Evolutionary conservation across 2,113 vertebrate species (phyloP).

Genomic region (Laticauda colubrina): DNA sequence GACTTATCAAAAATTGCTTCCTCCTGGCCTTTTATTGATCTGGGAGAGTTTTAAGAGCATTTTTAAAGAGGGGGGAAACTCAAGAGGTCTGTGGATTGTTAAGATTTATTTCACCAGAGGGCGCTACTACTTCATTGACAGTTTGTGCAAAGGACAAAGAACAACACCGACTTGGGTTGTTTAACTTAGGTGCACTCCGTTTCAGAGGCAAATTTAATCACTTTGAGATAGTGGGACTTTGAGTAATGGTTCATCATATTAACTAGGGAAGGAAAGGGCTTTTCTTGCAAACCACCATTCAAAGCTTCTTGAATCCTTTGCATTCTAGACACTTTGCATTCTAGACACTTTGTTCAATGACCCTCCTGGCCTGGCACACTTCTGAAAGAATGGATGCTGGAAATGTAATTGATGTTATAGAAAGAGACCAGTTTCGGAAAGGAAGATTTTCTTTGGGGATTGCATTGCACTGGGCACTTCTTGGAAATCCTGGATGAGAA

Average conservation of each 20-base stretch:
- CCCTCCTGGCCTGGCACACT: constrained; percentile 51
- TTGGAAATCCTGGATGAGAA: constrained; percentile 19
- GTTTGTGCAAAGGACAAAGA: constrained; percentile 68
- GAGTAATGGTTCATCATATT: not conserved
- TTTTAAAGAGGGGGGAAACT: constrained; percentile 3
- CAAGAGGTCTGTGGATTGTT: constrained; percentile 22
- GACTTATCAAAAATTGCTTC: not conserved
- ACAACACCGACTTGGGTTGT: constrained; percentile 48
- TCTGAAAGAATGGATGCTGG: constrained; percentile 43
- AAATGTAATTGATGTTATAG: not conserved
- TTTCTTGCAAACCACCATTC: constrained; percentile 5
- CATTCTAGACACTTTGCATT: not conserved
- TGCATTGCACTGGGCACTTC: constrained; percentile 53
- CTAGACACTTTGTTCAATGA: not conserved
- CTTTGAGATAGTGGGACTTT: constrained; percentile 23
- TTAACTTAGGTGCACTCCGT: constrained; percentile 44
- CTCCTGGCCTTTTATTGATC: constrained; percentile 41
- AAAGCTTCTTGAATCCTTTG: constrained; percentile 34
- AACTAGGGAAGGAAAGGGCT: constrained; percentile 28
- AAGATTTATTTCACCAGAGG: constrained; percentile 84
- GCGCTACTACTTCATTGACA: constrained; percentile 89
- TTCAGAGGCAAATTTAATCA: constrained; percentile 48
- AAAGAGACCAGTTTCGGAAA: not conserved
- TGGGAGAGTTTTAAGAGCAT: constrained; percentile 39
- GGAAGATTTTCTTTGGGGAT: constrained; percentile 41